Evolutionary conservation across 2,113 vertebrate genomes (phyloP).

Genomic region (Coptodon rendalli): DNA sequence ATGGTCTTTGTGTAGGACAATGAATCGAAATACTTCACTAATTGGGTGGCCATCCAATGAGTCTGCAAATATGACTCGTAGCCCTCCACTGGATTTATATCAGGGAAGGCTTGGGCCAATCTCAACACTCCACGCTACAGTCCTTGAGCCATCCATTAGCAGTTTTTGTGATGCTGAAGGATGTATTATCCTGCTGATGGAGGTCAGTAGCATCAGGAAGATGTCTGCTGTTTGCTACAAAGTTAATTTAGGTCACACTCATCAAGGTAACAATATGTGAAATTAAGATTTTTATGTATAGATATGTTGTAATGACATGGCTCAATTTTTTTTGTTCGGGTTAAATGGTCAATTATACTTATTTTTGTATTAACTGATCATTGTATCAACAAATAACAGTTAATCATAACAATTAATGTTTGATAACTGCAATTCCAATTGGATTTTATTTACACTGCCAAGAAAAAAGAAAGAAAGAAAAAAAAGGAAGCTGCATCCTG

Average conservation of each 20-base stretch:
- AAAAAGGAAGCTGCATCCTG: neutral
- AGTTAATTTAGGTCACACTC: neutral
- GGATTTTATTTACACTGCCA: neutral
- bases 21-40: rapidly evolving
- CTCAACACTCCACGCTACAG: neutral
- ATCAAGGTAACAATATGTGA: neutral
- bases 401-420: neutral
- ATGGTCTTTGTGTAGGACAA: neutral
- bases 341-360: neutral
- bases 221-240: neutral
- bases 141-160: neutral
- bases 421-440: neutral
- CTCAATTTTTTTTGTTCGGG: neutral
- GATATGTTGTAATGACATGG: neutral
- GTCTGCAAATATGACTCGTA: neutral
- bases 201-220: neutral
- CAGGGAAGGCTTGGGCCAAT: neutral
- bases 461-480: neutral
- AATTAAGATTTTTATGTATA: neutral
- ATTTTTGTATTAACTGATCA: neutral
- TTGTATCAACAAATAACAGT: neutral
- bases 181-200: neutral
- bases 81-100: neutral
- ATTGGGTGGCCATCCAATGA: neutral
- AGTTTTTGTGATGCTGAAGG: neutral